Percentiles rank a stretch among this genome's conserved stretches.
phyloP scores from a whole-genome alignment of 1,140 invertebrate genomes.

The Aphaenogaster rudis region DNA sequence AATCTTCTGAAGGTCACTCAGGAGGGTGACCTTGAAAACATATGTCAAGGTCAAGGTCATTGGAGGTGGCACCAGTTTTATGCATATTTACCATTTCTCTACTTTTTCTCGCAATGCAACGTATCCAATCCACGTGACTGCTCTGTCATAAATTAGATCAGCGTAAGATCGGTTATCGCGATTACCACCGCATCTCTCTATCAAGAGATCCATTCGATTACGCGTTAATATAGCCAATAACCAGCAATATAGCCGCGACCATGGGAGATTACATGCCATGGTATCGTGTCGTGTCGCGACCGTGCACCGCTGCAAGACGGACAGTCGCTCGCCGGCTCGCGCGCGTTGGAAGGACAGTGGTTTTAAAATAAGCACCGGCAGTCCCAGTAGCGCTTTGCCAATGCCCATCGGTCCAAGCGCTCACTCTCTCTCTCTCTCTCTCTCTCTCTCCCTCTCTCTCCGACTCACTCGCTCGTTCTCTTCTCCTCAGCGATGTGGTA shows the following conservation, averaged over 20 bases:
- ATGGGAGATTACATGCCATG: slow-evolving; percentile 29
- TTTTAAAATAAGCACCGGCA: slow-evolving; percentile 85
- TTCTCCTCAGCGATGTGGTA: slow-evolving; percentile 79
- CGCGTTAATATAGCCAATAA: background rate
- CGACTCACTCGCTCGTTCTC: slow-evolving; percentile 63
- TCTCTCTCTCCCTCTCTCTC: slow-evolving; percentile 21
- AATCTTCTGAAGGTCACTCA: too few species aligned
- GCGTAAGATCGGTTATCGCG: too few species aligned
- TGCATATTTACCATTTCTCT: too few species aligned
- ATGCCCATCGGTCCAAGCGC: slow-evolving; percentile 76
- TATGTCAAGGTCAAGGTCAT: too few species aligned
- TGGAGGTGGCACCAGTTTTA: too few species aligned
- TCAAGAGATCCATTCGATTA: slow-evolving; percentile 49
- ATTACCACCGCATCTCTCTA: background rate
- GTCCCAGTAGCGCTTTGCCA: slow-evolving; percentile 78
- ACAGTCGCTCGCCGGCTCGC: slow-evolving; percentile 40
- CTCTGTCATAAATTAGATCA: too few species aligned
- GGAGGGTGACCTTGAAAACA: too few species aligned
- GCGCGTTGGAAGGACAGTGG: slow-evolving; percentile 83
- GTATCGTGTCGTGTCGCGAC: slow-evolving; percentile 38
- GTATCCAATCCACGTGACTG: background rate
- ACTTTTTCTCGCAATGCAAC: too few species aligned
- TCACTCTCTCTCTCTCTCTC: slow-evolving; percentile 39
- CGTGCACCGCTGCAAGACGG: slow-evolving; percentile 63
- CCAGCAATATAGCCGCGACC: background rate